These are phyloP conservation scores for Crenuchus spilurus DNA, from an alignment of 2,797 vertebrate species.

Conservation along the genomic window DNA sequence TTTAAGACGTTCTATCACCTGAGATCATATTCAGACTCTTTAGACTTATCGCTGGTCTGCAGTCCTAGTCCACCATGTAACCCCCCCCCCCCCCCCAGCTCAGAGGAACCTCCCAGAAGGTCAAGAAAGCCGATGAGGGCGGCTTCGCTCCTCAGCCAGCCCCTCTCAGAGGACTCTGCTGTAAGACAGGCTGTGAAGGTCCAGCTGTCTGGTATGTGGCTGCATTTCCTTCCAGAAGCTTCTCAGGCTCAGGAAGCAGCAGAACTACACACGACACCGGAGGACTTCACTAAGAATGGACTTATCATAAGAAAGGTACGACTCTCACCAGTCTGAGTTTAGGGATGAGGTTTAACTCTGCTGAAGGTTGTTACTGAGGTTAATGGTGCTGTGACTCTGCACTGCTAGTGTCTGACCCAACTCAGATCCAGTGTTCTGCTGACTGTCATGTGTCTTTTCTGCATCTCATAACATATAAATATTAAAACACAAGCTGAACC, in stretches of 20 bases:
- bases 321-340: no score
- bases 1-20: no score
- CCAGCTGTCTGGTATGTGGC: constrained; percentile 24
- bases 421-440: no score
- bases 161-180: constrained; percentile 16
- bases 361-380: no score
- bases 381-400: no score
- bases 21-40: no score
- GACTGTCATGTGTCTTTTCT: no score
- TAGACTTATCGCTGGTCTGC: no score
- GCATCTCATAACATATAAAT: no score
- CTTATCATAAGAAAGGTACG: constrained; percentile 41
- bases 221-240: constrained; percentile 10
- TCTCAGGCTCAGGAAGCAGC: constrained; percentile 3
- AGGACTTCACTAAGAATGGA: constrained; percentile 38
- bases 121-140: constrained; percentile 45
- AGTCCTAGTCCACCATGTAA: neutral
- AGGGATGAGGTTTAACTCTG: no score
- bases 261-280: constrained; percentile 8
- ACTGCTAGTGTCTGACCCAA: no score
- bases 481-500: no score
- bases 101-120: constrained; percentile 50
- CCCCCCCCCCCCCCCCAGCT: neutral
- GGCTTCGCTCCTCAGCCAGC: constrained; percentile 47
- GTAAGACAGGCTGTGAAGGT: constrained; percentile 39